These are phyloP conservation scores for Tenthredo mesomela DNA, from an alignment of 2,888 invertebrate genomes.

Conservation along the genomic window DNA sequence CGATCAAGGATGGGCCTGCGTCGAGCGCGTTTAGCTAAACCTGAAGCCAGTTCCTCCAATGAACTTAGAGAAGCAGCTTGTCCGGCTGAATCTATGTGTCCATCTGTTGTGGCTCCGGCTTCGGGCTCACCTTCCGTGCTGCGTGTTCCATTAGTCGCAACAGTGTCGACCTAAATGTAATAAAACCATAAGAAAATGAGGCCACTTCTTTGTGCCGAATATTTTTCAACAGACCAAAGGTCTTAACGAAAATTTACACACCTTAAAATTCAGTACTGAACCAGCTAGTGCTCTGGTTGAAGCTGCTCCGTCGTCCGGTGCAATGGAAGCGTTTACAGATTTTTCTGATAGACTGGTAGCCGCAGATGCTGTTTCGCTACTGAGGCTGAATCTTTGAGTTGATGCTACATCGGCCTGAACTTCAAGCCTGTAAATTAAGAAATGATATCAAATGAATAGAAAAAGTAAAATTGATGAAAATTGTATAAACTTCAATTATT, in stretches of 20 bases:
- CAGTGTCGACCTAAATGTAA: constrained; percentile 69
- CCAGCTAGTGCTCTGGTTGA: constrained; percentile 90
- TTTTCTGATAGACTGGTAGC: constrained; percentile 84
- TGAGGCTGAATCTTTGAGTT: constrained; percentile 83
- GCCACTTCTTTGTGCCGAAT: neutral
- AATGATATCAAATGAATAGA: neutral
- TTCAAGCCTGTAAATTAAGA: constrained; percentile 80
- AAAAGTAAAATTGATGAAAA: neutral
- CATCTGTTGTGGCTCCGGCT: constrained; percentile 59
- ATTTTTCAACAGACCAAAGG: neutral
- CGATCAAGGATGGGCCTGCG: constrained; percentile 74
- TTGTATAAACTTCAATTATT: neutral
- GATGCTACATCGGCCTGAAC: constrained; percentile 87
- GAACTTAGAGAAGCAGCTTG: constrained; percentile 78
- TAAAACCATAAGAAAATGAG: neutral
- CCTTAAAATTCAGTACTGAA: constrained; percentile 86
- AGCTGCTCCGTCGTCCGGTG: constrained; percentile 83
- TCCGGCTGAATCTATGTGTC: constrained; percentile 71
- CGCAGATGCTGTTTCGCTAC: constrained; percentile 84
- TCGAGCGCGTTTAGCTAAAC: constrained; percentile 74
- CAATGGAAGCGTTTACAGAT: constrained; percentile 83
- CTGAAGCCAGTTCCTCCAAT: constrained; percentile 77
- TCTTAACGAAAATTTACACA: constrained; percentile 63
- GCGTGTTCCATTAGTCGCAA: constrained; percentile 69
- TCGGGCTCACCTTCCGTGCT: constrained; percentile 69